Conservation (phyloP, 37 sponge, comb jelly and placozoan species). For the Amphimedon queenslandica region DNA sequence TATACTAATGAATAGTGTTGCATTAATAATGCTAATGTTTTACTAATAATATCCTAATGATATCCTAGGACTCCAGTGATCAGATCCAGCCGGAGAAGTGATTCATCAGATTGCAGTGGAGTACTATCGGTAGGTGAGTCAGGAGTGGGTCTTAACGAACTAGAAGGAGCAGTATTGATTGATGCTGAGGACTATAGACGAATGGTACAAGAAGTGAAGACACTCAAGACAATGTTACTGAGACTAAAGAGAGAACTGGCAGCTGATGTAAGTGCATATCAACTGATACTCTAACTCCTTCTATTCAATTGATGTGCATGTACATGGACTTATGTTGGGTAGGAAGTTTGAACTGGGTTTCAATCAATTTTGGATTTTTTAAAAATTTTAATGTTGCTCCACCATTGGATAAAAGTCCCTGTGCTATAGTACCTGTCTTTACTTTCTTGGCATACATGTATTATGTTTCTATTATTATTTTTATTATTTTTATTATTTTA, state of each 20-base stretch:
- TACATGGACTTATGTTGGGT: no score
- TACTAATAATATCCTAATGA: background rate
- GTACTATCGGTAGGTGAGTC: background rate
- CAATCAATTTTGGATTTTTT: no score
- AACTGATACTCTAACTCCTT: background rate
- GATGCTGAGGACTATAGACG: constrained; percentile 66
- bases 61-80: constrained; percentile 12
- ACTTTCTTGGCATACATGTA: no score
- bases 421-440: no score
- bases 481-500: no score
- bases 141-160: constrained; percentile 38
- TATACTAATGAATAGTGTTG: background rate
- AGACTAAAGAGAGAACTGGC: constrained; percentile 76
- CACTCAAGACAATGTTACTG: constrained; percentile 61
- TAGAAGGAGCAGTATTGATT: constrained; percentile 63
- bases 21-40: background rate
- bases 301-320: no score
- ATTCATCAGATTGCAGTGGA: no score
- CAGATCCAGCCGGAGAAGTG: no score
- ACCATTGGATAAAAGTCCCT: no score
- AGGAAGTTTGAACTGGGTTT: no score
- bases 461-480: no score
- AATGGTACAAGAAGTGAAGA: constrained; percentile 65
- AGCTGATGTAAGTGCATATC: constrained; percentile 27
- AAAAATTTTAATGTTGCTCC: no score